phyloP scores from a whole-genome alignment of 2,113 vertebrate genomes.

The Pyrgilauda ruficollis region DNA sequence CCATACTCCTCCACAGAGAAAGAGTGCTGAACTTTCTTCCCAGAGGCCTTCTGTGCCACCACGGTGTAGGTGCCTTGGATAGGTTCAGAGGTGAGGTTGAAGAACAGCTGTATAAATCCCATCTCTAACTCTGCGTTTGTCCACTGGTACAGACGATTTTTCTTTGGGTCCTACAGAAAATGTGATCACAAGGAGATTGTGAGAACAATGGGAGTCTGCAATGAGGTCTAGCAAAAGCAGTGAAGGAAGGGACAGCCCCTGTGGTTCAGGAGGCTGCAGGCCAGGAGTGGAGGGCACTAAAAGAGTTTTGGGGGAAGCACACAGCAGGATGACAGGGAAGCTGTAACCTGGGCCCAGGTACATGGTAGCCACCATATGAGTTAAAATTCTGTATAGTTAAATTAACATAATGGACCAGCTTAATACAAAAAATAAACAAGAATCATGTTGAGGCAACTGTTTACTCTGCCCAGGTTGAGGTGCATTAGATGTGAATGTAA shows the following conservation, averaged over 20 bases:
- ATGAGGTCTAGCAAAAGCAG: neutral
- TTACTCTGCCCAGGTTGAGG: neutral
- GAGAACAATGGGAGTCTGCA: neutral
- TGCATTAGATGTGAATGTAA: neutral
- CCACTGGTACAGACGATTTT: slow-evolving; percentile 75
- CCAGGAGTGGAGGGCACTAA: neutral
- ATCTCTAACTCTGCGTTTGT: slow-evolving; percentile 11
- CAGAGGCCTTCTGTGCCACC: slow-evolving; percentile 38
- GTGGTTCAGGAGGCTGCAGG: neutral
- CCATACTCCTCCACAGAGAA: slow-evolving; percentile 77
- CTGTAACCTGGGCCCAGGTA: neutral
- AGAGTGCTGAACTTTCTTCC: neutral
- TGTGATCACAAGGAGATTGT: neutral
- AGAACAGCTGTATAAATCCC: slow-evolving; percentile 69
- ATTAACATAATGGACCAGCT: neutral
- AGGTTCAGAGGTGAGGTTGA: slow-evolving; percentile 74
- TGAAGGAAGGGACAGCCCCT: neutral
- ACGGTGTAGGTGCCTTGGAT: slow-evolving; percentile 66
- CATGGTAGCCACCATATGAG: neutral
- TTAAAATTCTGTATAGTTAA: neutral
- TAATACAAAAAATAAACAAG: neutral
- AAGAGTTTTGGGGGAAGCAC: neutral
- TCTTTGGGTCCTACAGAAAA: slow-evolving; percentile 67
- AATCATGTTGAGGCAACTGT: neutral
- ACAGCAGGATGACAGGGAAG: neutral